Evolutionary conservation across 2,113 vertebrate species (phyloP).

Genomic region (Vireo altiloquus): DNA sequence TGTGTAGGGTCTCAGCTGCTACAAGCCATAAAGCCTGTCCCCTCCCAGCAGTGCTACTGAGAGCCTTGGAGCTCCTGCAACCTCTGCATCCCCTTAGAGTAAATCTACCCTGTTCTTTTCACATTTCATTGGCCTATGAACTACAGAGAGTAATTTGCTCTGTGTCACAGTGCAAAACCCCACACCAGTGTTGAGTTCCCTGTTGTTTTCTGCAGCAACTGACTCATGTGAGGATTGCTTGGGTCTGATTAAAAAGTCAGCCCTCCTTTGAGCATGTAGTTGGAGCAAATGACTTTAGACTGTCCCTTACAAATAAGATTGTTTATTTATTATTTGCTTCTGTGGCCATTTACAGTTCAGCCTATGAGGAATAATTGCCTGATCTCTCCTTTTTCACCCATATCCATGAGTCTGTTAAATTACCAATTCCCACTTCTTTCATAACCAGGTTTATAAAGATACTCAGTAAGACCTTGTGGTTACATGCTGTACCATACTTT

Average conservation of each 20-base stretch:
- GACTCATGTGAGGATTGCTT: neutral
- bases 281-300: neutral
- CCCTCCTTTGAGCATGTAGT: neutral
- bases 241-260: neutral
- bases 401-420: neutral
- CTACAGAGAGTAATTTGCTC: neutral
- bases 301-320: neutral
- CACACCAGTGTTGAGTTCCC: neutral
- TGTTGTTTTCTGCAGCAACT: fast-evolving
- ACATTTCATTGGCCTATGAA: neutral
- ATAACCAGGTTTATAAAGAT: neutral
- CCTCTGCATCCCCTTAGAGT: neutral
- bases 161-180: neutral
- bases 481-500: neutral
- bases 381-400: neutral
- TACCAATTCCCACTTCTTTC: neutral
- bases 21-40: fast-evolving
- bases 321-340: neutral
- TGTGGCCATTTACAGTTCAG: neutral
- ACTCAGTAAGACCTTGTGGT: neutral
- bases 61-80: neutral
- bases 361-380: neutral
- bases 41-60: neutral
- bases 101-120: neutral
- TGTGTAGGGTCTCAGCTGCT: neutral